A percentile compares a stretch with the other conserved stretches of the same genome.
These are phyloP conservation scores for Chondrosia reniformis DNA, from an alignment of 37 sponge, comb jelly and placozoan species.

Conservation along the genomic window DNA sequence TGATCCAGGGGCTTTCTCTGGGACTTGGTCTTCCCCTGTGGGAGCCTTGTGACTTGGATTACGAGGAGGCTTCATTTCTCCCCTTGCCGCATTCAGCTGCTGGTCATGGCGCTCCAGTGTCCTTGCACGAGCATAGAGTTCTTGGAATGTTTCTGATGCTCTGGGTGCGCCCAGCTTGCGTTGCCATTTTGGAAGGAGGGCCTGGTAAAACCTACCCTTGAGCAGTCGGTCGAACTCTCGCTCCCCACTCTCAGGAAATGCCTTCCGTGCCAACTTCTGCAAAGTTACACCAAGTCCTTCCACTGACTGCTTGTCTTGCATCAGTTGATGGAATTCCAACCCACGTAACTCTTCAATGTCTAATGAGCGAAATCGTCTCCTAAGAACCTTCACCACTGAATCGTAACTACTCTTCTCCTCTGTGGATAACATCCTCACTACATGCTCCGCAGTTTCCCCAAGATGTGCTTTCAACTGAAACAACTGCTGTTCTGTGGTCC, in stretches of 20 bases:
- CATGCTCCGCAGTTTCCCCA: slow-evolving; percentile 20
- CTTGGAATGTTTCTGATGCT: not conserved
- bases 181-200: slow-evolving; percentile 13
- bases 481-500: slow-evolving; percentile 20
- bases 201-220: slow-evolving; percentile 12
- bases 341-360: slow-evolving; percentile 34
- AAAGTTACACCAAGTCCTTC: not conserved
- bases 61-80: not conserved
- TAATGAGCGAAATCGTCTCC: slow-evolving; percentile 13
- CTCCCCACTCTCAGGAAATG: slow-evolving; percentile 3
- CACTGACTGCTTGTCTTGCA: slow-evolving; percentile 19
- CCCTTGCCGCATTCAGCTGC: not conserved
- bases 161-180: slow-evolving; percentile 3
- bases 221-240: slow-evolving; percentile 23
- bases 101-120: slow-evolving; percentile 6
- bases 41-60: not conserved
- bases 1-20: no score
- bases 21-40: not conserved
- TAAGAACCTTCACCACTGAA: not conserved
- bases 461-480: slow-evolving; percentile 24
- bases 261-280: slow-evolving; percentile 18
- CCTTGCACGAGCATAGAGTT: slow-evolving; percentile 8
- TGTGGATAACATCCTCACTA: not conserved
- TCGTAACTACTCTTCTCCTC: slow-evolving; percentile 3
- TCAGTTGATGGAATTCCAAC: slow-evolving; percentile 28